phyloP scores from a whole-genome alignment of 2,113 vertebrate genomes.

The Ranitomeya variabilis region DNA sequence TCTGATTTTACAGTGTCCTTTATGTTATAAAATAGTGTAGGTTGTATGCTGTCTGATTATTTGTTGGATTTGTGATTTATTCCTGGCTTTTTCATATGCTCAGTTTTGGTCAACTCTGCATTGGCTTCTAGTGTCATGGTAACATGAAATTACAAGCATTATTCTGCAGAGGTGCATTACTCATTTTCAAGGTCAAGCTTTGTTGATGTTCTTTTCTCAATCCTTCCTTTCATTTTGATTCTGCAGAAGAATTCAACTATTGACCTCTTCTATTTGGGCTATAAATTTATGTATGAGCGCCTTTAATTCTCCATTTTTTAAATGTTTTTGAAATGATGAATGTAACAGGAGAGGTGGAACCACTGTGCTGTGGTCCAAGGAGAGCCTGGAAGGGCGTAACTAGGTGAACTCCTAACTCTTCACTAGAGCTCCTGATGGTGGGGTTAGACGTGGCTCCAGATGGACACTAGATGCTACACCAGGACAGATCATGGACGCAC shows the following conservation, averaged over 20 bases:
- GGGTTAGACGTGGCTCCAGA: too few species aligned
- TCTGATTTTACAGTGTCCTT: too few species aligned
- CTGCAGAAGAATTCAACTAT: conserved; percentile 1
- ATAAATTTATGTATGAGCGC: neutral
- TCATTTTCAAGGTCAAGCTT: neutral
- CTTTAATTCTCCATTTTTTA: neutral
- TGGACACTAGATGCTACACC: too few species aligned
- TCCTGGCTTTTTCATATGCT: neutral
- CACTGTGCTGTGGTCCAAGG: too few species aligned
- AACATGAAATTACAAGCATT: conserved; percentile 1
- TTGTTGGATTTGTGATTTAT: too few species aligned
- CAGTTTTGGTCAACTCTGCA: neutral
- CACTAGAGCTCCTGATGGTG: too few species aligned
- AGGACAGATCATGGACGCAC: too few species aligned
- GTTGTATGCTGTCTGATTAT: too few species aligned
- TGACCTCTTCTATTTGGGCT: neutral
- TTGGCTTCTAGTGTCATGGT: conserved; percentile 4
- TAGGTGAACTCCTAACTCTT: too few species aligned
- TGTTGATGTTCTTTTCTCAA: neutral
- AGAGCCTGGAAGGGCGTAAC: too few species aligned
- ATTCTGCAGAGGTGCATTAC: neutral
- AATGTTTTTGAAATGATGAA: neutral
- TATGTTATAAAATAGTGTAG: too few species aligned
- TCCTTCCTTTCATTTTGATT: neutral
- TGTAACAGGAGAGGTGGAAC: too few species aligned